Evolutionary conservation across 2,113 vertebrate genomes (phyloP).

Genomic region (Andinoacara biseriatus): DNA sequence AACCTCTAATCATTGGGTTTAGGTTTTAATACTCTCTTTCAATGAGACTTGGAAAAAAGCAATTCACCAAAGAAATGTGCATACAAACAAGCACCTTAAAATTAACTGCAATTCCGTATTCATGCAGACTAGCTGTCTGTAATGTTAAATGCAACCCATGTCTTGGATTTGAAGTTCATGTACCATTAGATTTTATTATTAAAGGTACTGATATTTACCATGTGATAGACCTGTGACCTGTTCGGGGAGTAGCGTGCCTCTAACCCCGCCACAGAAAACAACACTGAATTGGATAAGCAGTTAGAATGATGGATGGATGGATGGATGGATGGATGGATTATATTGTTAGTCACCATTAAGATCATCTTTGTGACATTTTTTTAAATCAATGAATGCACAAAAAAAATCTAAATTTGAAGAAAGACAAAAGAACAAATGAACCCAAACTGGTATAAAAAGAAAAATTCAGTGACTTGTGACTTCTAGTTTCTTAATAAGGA

Average conservation of each 20-base stretch:
- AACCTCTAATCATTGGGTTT: slow-evolving; percentile 28
- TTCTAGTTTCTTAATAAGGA: no score
- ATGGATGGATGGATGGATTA: background rate
- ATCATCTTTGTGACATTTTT: background rate
- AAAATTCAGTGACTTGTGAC: no score
- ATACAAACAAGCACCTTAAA: background rate
- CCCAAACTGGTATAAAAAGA: no score
- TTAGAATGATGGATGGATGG: background rate
- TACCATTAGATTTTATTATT: background rate
- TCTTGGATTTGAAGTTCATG: background rate
- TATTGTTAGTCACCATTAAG: background rate
- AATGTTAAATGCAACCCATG: background rate
- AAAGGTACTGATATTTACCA: background rate
- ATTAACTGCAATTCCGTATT: background rate
- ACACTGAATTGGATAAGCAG: background rate
- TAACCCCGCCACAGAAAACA: background rate
- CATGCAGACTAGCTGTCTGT: background rate
- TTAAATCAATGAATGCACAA: background rate
- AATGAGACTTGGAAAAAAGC: background rate
- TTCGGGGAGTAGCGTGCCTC: background rate
- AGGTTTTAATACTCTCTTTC: slow-evolving; percentile 34
- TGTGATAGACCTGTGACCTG: background rate
- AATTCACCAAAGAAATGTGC: background rate
- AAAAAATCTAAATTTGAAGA: fast-evolving
- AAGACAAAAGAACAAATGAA: background rate